phyloP scores from a whole-genome alignment of 2,888 invertebrate species.

The Rhagium mordax region DNA sequence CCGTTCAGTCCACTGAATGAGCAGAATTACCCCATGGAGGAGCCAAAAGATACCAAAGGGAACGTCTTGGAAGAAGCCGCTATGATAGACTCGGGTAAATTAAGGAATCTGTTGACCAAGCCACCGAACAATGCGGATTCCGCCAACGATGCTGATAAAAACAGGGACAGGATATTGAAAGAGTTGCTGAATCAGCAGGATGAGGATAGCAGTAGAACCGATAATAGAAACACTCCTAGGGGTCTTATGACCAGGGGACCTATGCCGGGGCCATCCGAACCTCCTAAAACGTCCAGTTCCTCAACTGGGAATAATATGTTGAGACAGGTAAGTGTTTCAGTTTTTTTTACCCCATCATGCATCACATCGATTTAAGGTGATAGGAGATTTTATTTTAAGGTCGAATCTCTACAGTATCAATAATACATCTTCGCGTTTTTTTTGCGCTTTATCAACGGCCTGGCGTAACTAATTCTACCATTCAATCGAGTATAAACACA shows the following conservation, averaged over 20 bases:
- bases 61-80: conserved; percentile 68
- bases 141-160: conserved; percentile 64
- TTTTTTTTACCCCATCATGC: too few relatives aligned
- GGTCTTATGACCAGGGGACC: conserved; percentile 63
- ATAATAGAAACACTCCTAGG: conserved; percentile 69
- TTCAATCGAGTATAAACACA: too few relatives aligned
- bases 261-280: conserved; percentile 68
- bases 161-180: conserved; percentile 73
- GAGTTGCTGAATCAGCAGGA: conserved; percentile 79
- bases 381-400: too few relatives aligned
- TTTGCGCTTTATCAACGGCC: too few relatives aligned
- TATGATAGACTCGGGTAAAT: conserved; percentile 68
- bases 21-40: conserved; percentile 68
- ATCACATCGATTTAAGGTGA: too few relatives aligned
- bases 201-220: conserved; percentile 73
- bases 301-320: conserved; percentile 74
- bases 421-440: too few relatives aligned
- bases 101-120: conserved; percentile 75
- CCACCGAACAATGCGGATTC: conserved; percentile 66
- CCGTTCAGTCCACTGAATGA: conserved; percentile 78
- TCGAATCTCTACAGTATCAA: too few relatives aligned
- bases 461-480: too few relatives aligned
- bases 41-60: conserved; percentile 71
- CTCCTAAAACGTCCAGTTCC: conserved; percentile 55
- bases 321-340: conserved; percentile 73